Evolutionary conservation across 2,888 invertebrate species (phyloP), one percentile per base, ranked within the genome.

Genomic region (Biston stratarius): DNA sequence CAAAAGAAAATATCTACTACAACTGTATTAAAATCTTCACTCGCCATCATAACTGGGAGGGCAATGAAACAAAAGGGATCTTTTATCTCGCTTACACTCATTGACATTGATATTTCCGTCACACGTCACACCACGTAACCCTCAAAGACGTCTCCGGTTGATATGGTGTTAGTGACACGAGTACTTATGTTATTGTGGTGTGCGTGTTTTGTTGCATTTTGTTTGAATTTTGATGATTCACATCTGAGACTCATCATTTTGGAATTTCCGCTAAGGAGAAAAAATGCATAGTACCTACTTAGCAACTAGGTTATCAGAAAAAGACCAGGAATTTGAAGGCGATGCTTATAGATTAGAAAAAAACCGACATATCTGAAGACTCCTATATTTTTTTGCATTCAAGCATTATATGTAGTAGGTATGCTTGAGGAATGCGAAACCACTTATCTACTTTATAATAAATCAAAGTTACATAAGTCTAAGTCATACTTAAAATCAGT

Each of bases 61-160:
- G 91, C 90, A 89, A 84, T 90, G 89, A 93, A 93, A 94, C 93
- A 94, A 94, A 91, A 91, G 91, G 78, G 74, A 70, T 79, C 64
- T 79, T 77, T 74, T 78, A 71, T 91, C 88, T 82, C 87, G 72
- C 77, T 86, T 82, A 69, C 77, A 70, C 89, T 48, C 65, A 51
- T 73, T 72, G 74, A 77, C 78, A 80, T 83, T 77, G 76, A 77
- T 91, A 89, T 86, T 81, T 85, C 83, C 77, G 70, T 92, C 86
- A 85, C 91, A 72, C 76, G 78, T 78, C 71, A 83, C 79, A 77
- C 79, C 82, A 86, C 87, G 84, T 89, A 91, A 24, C 89, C 89
- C 89, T 89, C 88, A 88, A 89, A 87, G 86, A 84, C 85, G 83
- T 86, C 84, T 84, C 83, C 76, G 77, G 77, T 84, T 82, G 84